phyloP scores from a whole-genome alignment of 2,113 vertebrate species.

The Hemichromis elongatus region DNA sequence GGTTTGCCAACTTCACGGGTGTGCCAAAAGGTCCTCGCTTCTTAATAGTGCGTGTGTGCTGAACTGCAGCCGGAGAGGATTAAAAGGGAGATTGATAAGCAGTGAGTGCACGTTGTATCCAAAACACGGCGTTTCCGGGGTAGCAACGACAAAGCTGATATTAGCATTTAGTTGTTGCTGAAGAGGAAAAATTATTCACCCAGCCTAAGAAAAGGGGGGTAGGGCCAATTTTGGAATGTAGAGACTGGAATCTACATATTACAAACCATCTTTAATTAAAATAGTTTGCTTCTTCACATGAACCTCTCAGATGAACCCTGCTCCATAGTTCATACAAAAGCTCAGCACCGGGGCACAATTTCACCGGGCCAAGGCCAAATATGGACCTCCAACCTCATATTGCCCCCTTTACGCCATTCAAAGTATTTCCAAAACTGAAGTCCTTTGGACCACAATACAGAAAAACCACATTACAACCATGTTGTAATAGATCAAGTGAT shows the following conservation, averaged over 20 bases:
- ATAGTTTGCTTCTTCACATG: background rate
- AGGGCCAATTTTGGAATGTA: slow-evolving; percentile 24
- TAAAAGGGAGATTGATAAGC: slow-evolving; percentile 2
- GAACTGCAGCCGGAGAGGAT: slow-evolving; percentile 24
- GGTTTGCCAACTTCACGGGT: background rate
- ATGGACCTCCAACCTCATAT: background rate
- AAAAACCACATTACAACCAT: background rate
- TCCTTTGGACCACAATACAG: background rate
- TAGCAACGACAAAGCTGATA: slow-evolving; percentile 3
- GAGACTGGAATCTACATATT: slow-evolving; percentile 35
- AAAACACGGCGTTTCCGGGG: slow-evolving; percentile 22
- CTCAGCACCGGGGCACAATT: background rate
- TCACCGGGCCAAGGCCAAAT: background rate
- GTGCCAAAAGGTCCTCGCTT: background rate
- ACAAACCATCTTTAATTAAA: slow-evolving; percentile 32
- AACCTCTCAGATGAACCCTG: background rate
- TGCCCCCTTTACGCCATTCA: background rate
- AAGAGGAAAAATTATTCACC: background rate
- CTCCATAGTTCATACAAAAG: background rate
- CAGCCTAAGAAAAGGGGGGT: background rate
- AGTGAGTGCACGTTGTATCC: slow-evolving; percentile 21
- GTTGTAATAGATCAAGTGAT: background rate
- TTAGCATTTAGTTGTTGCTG: background rate
- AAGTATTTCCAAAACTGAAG: background rate
- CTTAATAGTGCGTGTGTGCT: background rate